Evolutionary conservation across 2,888 invertebrate genomes (phyloP).

Genomic region (Nasonia oneida): DNA sequence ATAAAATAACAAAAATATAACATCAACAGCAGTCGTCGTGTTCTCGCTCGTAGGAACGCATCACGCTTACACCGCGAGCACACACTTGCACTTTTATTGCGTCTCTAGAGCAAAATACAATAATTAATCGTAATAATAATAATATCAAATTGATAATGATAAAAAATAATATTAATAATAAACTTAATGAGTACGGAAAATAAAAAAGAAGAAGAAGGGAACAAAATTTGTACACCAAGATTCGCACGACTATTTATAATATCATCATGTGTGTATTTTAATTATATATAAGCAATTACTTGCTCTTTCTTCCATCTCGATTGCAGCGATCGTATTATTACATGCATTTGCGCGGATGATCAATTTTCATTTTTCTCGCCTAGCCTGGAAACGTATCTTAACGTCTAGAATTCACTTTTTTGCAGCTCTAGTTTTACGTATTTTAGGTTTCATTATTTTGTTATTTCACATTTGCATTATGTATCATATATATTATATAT

Average conservation of each 20-base stretch:
- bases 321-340: slow-evolving; percentile 53
- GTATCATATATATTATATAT: slow-evolving; percentile 21
- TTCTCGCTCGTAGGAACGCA: slow-evolving; percentile 70
- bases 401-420: slow-evolving; percentile 54
- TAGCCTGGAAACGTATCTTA: slow-evolving; percentile 56
- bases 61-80: slow-evolving; percentile 62
- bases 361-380: slow-evolving; percentile 38
- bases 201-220: slow-evolving; percentile 60
- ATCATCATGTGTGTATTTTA: slow-evolving; percentile 47
- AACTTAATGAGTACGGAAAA: slow-evolving; percentile 63
- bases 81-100: slow-evolving; percentile 71
- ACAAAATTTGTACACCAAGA: slow-evolving; percentile 70
- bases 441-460: slow-evolving; percentile 60
- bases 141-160: slow-evolving; percentile 58
- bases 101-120: slow-evolving; percentile 67
- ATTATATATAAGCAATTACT: slow-evolving; percentile 46
- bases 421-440: slow-evolving; percentile 62
- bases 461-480: slow-evolving; percentile 52
- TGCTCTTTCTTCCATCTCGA: slow-evolving; percentile 60
- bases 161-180: slow-evolving; percentile 63
- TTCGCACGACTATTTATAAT: slow-evolving; percentile 67
- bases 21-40: slow-evolving; percentile 77
- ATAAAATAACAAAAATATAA: slow-evolving; percentile 78
- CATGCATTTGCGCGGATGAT: slow-evolving; percentile 38
- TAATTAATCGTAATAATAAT: slow-evolving; percentile 62